A percentile compares a stretch with the other conserved stretches of the same genome.
Conservation (phyloP, 2,888 invertebrate genomes). For the Apotomis capreana region DNA sequence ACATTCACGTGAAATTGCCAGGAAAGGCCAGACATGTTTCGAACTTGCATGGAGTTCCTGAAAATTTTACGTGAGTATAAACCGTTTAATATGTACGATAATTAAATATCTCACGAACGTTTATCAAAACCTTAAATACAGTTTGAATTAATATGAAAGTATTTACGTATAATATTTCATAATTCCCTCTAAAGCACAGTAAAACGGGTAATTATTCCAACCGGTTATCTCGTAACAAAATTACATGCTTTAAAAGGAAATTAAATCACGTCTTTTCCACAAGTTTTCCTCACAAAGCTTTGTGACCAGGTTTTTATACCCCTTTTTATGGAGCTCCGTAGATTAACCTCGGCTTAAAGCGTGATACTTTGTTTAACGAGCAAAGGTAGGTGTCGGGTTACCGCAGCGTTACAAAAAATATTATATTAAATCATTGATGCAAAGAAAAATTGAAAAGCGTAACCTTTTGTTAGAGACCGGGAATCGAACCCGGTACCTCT, state of each 20-base stretch:
- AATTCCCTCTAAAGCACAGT: not conserved
- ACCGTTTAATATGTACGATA: no score
- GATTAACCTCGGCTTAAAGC: conserved; percentile 17
- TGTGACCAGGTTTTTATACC: conserved; percentile 7
- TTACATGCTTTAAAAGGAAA: conserved; percentile 15
- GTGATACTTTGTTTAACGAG: conserved; percentile 18
- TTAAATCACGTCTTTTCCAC: conserved; percentile 10
- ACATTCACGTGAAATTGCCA: no score
- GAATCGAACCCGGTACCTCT: no score
- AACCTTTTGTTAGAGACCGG: no score
- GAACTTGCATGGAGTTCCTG: no score
- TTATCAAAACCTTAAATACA: no score
- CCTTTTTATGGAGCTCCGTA: conserved; percentile 5
- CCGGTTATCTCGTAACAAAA: not conserved
- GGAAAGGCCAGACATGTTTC: no score
- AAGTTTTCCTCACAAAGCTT: conserved; percentile 7
- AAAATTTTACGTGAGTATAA: no score
- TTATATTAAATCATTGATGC: no score
- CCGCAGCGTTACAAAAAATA: not conserved
- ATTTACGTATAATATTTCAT: not conserved
- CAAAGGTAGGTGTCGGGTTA: conserved; percentile 4
- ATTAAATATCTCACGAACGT: no score
- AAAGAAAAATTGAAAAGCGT: no score
- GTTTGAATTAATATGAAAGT: no score
- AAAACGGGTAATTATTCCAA: not conserved